Evolutionary conservation across 1,140 invertebrate species (phyloP), one percentile per base, ranked within the genome.

Genomic region (Achatina immaculata): DNA sequence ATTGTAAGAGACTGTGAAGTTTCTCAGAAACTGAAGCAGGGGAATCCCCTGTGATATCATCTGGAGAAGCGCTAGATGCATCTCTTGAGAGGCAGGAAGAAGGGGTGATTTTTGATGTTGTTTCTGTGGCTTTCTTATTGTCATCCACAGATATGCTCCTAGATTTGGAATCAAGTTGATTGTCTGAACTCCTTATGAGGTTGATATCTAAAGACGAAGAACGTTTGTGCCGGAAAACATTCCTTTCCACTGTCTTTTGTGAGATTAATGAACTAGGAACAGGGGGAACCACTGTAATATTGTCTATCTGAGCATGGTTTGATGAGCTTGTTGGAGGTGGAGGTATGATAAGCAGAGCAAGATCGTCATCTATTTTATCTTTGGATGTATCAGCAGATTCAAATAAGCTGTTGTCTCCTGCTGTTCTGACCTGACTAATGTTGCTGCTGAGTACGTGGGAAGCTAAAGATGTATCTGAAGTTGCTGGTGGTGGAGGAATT

Each of bases 321-420:
- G 71, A 1, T 6, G 34, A 28, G 9, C 24, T 73, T 42, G 11
- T 87, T 0, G 95, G 95, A 0, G 95, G 95, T 3, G 95, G 95
- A 48, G 95, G 95, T 87, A 96, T 96, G 48, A 96, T 95, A 81
- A 95, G 95, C 0, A 94, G 94, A 91, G 95, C 94, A 62, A 96
- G 95, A 90, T 96, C 94, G 90, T 95, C 88, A 24, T 83, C 81
- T 4, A 83, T 38, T 24, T 65, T 76, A 31, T 75, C 6, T 48
- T 24, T 48, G 38, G 40, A 65, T 43, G 19, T 65, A 31, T 71
- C 21, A 71, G 9, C 58, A 62, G 58, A 31, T 6, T 6, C n/a
- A 31, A 28, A 62, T 28, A 28, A 62, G 58, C 28, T 62, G 58
- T 2, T 16, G 31, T 31, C 58, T 0, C 1, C 58, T 11, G 24